A percentile compares a stretch with the other conserved stretches of the same genome.
phyloP scores from a whole-genome alignment of 2,888 invertebrate species.

The Chouioia cunea region DNA sequence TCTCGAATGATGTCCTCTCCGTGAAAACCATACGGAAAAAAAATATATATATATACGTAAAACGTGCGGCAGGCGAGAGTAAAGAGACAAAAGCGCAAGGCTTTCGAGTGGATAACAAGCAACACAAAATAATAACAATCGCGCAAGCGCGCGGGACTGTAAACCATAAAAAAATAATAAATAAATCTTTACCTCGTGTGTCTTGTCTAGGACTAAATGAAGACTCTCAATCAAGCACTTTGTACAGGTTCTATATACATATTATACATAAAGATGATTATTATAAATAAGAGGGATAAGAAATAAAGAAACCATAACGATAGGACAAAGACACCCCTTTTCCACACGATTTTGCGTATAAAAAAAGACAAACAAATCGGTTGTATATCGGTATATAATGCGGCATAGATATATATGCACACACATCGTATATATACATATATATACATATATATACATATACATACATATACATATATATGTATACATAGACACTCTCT shows the following conservation, averaged over 20 bases:
- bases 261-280: conserved; percentile 48
- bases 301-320: conserved; percentile 44
- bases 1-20: not conserved
- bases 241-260: conserved; percentile 65
- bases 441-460: conserved; percentile 50
- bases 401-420: conserved; percentile 52
- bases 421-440: conserved; percentile 48
- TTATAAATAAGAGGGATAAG: conserved; percentile 33
- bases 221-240: conserved; percentile 65
- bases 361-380: conserved; percentile 51
- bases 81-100: conserved; percentile 16
- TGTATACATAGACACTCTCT: conserved; percentile 61
- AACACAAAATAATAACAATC: conserved; percentile 21
- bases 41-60: conserved; percentile 36
- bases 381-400: conserved; percentile 58
- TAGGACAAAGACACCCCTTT: conserved; percentile 58
- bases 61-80: conserved; percentile 29
- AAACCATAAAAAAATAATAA: conserved; percentile 11
- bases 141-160: conserved; percentile 25
- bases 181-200: conserved; percentile 65
- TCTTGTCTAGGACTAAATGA: conserved; percentile 64
- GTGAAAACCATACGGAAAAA: conserved; percentile 1
- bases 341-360: conserved; percentile 63
- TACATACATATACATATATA: conserved; percentile 54
- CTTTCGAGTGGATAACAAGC: conserved; percentile 33